A percentile compares a stretch with the other conserved stretches of the same genome.
These are phyloP conservation scores for Ictalurus furcatus DNA, from an alignment of 2,113 vertebrate genomes.

Conservation along the genomic window DNA sequence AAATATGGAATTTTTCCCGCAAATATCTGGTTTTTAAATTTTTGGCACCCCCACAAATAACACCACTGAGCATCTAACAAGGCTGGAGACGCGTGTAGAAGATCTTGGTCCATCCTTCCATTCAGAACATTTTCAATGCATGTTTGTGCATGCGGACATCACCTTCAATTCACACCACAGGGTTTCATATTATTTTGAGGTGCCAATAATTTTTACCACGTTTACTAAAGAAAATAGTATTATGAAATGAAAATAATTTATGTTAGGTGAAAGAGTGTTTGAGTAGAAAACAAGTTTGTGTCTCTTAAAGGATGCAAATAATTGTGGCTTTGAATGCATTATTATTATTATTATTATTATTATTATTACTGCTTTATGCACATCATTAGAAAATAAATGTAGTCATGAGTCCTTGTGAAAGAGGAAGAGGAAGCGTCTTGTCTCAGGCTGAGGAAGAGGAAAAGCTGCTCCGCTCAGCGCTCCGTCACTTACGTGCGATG, in stretches of 20 bases:
- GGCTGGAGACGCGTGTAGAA: background rate
- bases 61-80: background rate
- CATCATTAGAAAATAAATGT: background rate
- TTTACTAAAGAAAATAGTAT: background rate
- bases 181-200: background rate
- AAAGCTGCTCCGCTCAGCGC: slow-evolving; percentile 29
- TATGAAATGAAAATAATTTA: no score
- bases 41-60: background rate
- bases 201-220: background rate
- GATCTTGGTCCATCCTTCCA: background rate
- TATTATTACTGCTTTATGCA: background rate
- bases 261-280: no score
- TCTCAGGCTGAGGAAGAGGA: slow-evolving; percentile 31
- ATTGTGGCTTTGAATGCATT: background rate
- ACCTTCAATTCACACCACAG: background rate
- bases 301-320: background rate
- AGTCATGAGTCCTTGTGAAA: slow-evolving; percentile 11
- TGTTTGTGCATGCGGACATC: background rate
- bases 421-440: slow-evolving; percentile 10
- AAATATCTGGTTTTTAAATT: background rate
- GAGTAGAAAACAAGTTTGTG: background rate
- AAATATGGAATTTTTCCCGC: background rate
- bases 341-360: background rate
- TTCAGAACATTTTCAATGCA: background rate
- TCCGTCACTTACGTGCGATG: slow-evolving; percentile 89